These are phyloP conservation scores for Trachelus iudaicus DNA, from an alignment of 2,888 invertebrate species.

Conservation along the genomic window DNA sequence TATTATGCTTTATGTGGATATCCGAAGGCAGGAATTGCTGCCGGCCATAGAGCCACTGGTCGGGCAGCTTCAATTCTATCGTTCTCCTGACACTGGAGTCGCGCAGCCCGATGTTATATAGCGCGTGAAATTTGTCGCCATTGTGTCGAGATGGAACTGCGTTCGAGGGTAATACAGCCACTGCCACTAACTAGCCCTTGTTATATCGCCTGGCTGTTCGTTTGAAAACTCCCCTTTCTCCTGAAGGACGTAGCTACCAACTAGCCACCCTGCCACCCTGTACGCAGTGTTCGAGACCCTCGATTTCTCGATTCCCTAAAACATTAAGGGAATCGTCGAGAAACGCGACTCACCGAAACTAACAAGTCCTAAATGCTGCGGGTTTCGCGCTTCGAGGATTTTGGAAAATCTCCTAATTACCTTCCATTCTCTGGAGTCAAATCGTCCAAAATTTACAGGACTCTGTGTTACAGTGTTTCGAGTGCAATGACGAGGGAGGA, in stretches of 20 bases:
- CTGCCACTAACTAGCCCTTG: constrained; percentile 61
- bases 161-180: constrained; percentile 52
- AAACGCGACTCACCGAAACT: constrained; percentile 39
- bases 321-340: no score
- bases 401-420: constrained; percentile 46
- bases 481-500: no score
- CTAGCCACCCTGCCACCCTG: no score
- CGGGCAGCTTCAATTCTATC: constrained; percentile 8
- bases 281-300: no score
- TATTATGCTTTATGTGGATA: constrained; percentile 37
- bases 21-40: constrained; percentile 26
- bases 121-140: constrained; percentile 62
- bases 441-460: constrained; percentile 30
- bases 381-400: constrained; percentile 41
- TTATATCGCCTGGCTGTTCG: constrained; percentile 52
- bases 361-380: constrained; percentile 41
- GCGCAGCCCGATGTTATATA: constrained; percentile 41
- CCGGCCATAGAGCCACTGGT: neutral
- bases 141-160: constrained; percentile 55
- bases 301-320: no score
- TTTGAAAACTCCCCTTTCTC: no score
- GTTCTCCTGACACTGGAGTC: constrained; percentile 18
- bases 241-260: no score
- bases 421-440: constrained; percentile 38
- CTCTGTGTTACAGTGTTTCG: no score